Evolutionary conservation across 2,888 invertebrate genomes (phyloP).

Genomic region (Acrocyrtus sp.): DNA sequence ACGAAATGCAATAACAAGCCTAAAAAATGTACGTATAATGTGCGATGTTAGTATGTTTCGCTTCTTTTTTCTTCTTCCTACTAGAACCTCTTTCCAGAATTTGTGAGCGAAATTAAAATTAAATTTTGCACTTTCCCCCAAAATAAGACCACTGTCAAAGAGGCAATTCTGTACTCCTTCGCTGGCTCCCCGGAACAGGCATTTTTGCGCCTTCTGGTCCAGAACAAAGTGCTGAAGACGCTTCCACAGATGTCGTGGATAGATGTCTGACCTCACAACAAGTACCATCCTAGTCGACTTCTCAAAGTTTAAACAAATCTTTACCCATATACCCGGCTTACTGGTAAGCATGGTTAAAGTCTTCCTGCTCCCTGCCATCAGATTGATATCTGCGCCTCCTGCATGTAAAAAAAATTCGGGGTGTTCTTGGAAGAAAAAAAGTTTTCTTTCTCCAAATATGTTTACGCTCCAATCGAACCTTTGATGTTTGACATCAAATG

Average conservation of each 20-base stretch:
- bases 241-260: constrained; percentile 73
- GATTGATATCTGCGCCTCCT: constrained; percentile 69
- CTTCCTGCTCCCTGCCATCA: constrained; percentile 80
- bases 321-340: constrained; percentile 65
- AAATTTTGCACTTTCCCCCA: background rate
- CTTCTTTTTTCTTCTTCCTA: too few species aligned
- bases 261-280: constrained; percentile 75
- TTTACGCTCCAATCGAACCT: constrained; percentile 15
- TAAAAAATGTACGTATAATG: too few species aligned
- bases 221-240: constrained; percentile 75
- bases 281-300: constrained; percentile 82
- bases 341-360: constrained; percentile 75
- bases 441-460: constrained; percentile 21
- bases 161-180: constrained; percentile 78
- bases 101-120: background rate
- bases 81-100: too few species aligned
- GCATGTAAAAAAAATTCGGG: constrained; percentile 75
- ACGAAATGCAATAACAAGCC: too few species aligned
- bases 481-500: too few species aligned
- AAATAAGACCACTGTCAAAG: constrained; percentile 72
- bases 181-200: constrained; percentile 71
- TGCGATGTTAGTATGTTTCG: too few species aligned
- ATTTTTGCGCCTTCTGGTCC: constrained; percentile 78
- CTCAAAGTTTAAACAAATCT: constrained; percentile 75
- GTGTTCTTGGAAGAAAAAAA: constrained; percentile 74